Base-by-base conservation (phyloP, 2,113 vertebrate species). In the Falco punctatus region DNA sequence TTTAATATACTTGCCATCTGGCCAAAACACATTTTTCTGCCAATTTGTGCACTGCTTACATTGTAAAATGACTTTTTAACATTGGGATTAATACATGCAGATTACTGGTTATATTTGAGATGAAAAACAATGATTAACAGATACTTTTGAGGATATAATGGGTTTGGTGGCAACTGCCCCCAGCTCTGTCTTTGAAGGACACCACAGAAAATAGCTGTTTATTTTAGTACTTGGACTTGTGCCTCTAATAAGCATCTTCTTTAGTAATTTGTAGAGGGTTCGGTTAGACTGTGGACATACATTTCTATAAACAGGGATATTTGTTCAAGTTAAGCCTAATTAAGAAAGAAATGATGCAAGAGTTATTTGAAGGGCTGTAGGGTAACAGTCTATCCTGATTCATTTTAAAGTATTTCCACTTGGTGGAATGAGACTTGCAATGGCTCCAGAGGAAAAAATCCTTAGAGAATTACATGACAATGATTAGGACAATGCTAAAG, bases 291-390 rank as follows among this genome's bases (percentile, higher is more conserved):
- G 64, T 82, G 62, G 62, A 88, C 66, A 58, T 72, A 40, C 18
- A 38, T 85, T 79, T 82, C 62, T 33, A 65, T 33, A 73, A 81
- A 67, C 44, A 85, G 30, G 30, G 42, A 42, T 94, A 95, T 95
- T 92, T 90, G 64, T 93, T 96, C 88, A 83, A 92, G 85, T 84
- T 90, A 91, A 92, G 71, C 67, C 59, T 92, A 87, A 96, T 94
- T 93, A 78, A 96, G 93, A 83, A 93, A 93, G 84, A 96, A 96
- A 93, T 93, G 46, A 90, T 88, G 90, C 88, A 94, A 88, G 71
- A 92, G 82, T 94, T 94, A 66, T 92, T 92, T 94, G 71, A 38
- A 97, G 42, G 71, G 49, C 46, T 93, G 40, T 61, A 79, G 70
- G n/a, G 80, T 79, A 91, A 70, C 40, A 64, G 48, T 57, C 70